phyloP scores from a whole-genome alignment of 1,140 invertebrate species.

The Macrobrachium rosenbergii region DNA sequence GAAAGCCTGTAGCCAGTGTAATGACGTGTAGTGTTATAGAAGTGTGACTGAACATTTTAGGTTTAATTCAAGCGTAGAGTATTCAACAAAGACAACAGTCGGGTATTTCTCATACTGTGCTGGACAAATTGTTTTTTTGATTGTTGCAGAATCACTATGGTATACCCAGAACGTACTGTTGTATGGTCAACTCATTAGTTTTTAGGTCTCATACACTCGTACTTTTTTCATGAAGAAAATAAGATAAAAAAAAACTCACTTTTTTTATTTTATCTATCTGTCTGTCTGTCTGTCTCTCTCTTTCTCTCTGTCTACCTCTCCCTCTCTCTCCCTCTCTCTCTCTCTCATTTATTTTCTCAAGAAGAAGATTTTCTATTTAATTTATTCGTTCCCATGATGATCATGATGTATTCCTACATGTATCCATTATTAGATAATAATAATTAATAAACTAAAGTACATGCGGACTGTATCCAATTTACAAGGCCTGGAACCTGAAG shows the following conservation, averaged over 20 bases:
- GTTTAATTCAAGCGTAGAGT: slow-evolving; percentile 63
- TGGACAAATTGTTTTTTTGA: slow-evolving; percentile 44
- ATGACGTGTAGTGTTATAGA: slow-evolving; percentile 62
- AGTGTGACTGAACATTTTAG: slow-evolving; percentile 60
- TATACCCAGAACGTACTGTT: slow-evolving; percentile 53
- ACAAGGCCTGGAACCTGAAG: slow-evolving; percentile 50
- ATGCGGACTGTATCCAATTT: slow-evolving; percentile 59
- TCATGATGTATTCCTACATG: slow-evolving; percentile 61
- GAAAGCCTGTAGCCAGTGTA: slow-evolving; percentile 62
- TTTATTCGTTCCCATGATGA: slow-evolving; percentile 62
- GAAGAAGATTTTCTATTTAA: slow-evolving; percentile 55
- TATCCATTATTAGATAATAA: slow-evolving; percentile 53
- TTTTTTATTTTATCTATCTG: too few relatives aligned
- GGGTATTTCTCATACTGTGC: slow-evolving; percentile 58
- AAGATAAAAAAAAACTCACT: slow-evolving; percentile 25
- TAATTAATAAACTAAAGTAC: slow-evolving; percentile 58
- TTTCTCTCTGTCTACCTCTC: too few relatives aligned
- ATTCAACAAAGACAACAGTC: slow-evolving; percentile 51
- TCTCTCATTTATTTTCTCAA: slow-evolving; percentile 38
- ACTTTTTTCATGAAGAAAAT: slow-evolving; percentile 35
- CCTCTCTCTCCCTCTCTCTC: too few relatives aligned
- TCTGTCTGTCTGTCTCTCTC: too few relatives aligned
- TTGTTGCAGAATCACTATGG: slow-evolving; percentile 59
- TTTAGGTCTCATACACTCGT: slow-evolving; percentile 50
- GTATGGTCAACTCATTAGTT: slow-evolving; percentile 61